Evolutionary conservation across 2,113 vertebrate species (phyloP), one percentile per base, ranked within the genome.

Genomic region (Grammomys dolichurus): DNA sequence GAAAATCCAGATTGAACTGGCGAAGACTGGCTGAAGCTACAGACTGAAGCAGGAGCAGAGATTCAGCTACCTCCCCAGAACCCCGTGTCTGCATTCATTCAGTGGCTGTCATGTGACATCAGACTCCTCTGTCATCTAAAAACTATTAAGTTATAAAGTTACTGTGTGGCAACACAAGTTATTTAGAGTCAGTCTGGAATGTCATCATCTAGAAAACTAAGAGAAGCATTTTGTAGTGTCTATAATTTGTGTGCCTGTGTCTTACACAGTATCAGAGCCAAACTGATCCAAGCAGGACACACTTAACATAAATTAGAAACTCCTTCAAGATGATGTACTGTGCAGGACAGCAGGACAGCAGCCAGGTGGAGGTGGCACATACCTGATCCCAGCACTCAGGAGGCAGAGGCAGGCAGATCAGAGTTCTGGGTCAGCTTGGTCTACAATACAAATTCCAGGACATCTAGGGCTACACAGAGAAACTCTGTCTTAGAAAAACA

Each of bases 131-230:
- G 97, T 98, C 97, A 97, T 97, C 97, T 98, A 98, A 98, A 97
- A 98, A 97, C 97, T 98, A 97, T 98, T 97, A 98, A 98, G 98
- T 98, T 98, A 98, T 97, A 98, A 98, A 98, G 97, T 98, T 98
- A 93, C 97, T 98, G 67, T 96, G 96, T 96, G 95, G 96, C 98
- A 98, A 97, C 96, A 98, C 94, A 97, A 97, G 94, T 97, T 95
- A 96, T 96, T 98, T 97, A 97, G 98, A 97, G 94, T 97, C 97
- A 97, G 81, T 97, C 97, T 96, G 95, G 94, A 98, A 98, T 97
- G 94, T 97, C 96, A 91, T 98, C 92, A 95, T 97, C 92, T 98
- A 89, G 93, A 97, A 97, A 97, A 96, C 94, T 96, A 97, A 97
- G 97, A 97, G 84, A 82, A 88, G 16, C 26, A 43, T 89, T 91